Percentiles rank a stretch among this genome's conserved stretches.
Evolutionary conservation across 2,113 vertebrate genomes (phyloP).

Genomic region (Nerophis ophidion): DNA sequence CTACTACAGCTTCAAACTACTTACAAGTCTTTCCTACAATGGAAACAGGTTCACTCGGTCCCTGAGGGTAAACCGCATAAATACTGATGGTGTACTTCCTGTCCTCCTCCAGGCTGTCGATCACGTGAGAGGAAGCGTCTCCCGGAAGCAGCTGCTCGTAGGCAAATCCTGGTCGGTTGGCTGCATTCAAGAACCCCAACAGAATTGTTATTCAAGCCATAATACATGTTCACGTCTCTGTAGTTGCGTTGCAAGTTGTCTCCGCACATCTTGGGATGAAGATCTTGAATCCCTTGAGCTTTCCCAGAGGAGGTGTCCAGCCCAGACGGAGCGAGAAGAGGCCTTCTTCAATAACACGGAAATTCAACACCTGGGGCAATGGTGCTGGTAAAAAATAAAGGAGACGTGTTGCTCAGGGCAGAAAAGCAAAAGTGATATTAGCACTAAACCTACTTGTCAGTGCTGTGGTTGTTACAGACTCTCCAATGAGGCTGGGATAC

Average conservation of each 20-base stretch:
- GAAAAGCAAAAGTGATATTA: background rate
- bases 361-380: slow-evolving; percentile 79
- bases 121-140: slow-evolving; percentile 74
- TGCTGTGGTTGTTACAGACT: slow-evolving; percentile 57
- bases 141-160: slow-evolving; percentile 73
- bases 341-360: slow-evolving; percentile 82
- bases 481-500: slow-evolving; percentile 69
- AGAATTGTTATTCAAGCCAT: background rate
- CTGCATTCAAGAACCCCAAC: slow-evolving; percentile 49
- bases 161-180: slow-evolving; percentile 67
- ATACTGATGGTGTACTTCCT: slow-evolving; percentile 79
- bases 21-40: slow-evolving; percentile 77
- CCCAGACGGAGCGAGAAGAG: slow-evolving; percentile 79
- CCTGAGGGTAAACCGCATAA: slow-evolving; percentile 72
- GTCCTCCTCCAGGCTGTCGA: slow-evolving; percentile 81
- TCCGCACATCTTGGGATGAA: slow-evolving; percentile 80
- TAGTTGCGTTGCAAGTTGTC: background rate
- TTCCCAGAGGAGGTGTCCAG: slow-evolving; percentile 77
- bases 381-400: slow-evolving; percentile 59
- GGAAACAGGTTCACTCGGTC: slow-evolving; percentile 72
- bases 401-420: background rate
- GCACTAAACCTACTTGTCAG: slow-evolving; percentile 74
- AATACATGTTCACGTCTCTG: background rate
- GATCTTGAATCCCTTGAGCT: slow-evolving; percentile 78
- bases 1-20: slow-evolving; percentile 44